Evolutionary conservation across 2,888 invertebrate species (phyloP).

Genomic region (Pandemis cinnamomeana): DNA sequence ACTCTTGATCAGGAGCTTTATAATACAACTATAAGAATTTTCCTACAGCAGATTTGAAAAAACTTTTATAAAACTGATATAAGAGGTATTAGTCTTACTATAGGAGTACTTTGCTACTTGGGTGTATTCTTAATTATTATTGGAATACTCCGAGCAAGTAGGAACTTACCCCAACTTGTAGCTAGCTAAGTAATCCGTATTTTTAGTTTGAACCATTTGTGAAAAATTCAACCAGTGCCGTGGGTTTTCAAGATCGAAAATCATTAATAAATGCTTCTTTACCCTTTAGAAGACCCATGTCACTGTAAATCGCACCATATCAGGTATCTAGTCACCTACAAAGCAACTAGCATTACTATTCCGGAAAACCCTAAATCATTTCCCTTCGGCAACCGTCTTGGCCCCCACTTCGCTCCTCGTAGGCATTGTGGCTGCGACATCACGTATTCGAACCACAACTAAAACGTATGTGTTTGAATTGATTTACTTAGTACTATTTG

Average conservation of each 20-base stretch:
- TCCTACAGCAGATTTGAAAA: too few relatives aligned
- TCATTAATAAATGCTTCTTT: not conserved
- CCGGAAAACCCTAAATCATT: constrained; percentile 13
- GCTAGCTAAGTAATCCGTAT: too few relatives aligned
- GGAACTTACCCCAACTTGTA: too few relatives aligned
- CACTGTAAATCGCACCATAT: not conserved
- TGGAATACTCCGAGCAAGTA: too few relatives aligned
- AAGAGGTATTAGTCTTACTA: too few relatives aligned
- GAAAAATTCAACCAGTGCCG: not conserved
- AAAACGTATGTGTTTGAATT: constrained; percentile 42
- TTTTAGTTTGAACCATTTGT: too few relatives aligned
- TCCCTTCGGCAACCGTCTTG: constrained; percentile 5
- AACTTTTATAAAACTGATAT: too few relatives aligned
- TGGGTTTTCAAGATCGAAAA: not conserved
- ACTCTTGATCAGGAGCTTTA: too few relatives aligned
- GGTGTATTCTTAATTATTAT: too few relatives aligned
- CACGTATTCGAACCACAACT: constrained; percentile 43
- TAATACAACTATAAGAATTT: too few relatives aligned
- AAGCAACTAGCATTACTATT: constrained; percentile 2
- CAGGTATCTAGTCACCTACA: not conserved
- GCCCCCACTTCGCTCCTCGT: not conserved
- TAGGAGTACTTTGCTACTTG: too few relatives aligned
- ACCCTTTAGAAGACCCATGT: not conserved
- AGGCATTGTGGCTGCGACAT: constrained; percentile 29
- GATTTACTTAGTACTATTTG: constrained; percentile 47